Conservation (phyloP, 2,888 invertebrate species). For the Chloromyia formosa region DNA sequence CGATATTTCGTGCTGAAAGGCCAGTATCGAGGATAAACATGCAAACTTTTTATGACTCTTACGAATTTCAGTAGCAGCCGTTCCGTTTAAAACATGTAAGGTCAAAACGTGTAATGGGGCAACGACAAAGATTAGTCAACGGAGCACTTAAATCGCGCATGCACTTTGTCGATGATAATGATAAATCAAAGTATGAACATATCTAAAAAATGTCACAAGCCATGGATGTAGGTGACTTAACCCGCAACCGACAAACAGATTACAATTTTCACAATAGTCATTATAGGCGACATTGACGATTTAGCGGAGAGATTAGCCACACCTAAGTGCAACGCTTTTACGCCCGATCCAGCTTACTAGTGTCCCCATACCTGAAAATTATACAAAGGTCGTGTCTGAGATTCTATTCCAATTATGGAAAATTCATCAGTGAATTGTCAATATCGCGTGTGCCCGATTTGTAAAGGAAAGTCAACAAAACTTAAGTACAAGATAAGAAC, state of each 20-base stretch:
- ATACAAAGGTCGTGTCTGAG: conserved; percentile 15
- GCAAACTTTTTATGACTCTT: no score
- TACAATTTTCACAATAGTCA: conserved; percentile 7
- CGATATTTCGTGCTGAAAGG: no score
- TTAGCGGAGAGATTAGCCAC: conserved; percentile 7
- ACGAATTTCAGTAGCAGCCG: no score
- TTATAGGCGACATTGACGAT: background rate
- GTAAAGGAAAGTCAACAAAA: conserved; percentile 31
- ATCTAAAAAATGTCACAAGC: background rate
- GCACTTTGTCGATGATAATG: no score
- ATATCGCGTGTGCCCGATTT: conserved; percentile 34
- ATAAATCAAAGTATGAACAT: background rate
- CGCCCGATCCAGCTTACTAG: no score
- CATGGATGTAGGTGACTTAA: conserved; percentile 18
- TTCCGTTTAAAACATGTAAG: no score
- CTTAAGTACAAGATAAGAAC: conserved; percentile 35
- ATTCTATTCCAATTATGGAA: conserved; percentile 28
- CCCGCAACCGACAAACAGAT: conserved; percentile 2
- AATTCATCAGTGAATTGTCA: conserved; percentile 35
- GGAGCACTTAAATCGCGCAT: no score
- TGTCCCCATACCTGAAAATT: background rate
- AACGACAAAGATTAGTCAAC: no score
- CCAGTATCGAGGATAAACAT: no score
- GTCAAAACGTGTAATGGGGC: no score
- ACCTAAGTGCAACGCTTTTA: background rate